These are phyloP conservation scores for Amphiprion ocellaris DNA, from an alignment of 2,113 vertebrate species.

Conservation along the genomic window DNA sequence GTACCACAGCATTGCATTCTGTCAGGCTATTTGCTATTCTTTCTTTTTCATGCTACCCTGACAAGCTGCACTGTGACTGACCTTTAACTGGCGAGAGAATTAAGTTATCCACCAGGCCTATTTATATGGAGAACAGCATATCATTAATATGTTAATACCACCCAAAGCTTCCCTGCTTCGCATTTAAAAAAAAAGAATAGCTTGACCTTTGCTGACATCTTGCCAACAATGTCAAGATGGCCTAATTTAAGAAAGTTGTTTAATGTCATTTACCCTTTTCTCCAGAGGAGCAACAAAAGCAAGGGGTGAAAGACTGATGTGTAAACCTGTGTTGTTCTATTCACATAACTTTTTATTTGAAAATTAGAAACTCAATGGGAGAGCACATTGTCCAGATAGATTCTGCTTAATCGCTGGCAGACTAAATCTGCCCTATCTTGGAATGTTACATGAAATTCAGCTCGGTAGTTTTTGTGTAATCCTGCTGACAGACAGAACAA, in stretches of 20 bases:
- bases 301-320: not conserved
- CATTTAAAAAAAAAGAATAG: constrained; percentile 65
- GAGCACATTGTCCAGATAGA: too few relatives aligned
- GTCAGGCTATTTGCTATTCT: constrained; percentile 52
- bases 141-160: constrained; percentile 81
- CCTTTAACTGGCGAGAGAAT: constrained; percentile 77
- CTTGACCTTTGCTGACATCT: constrained; percentile 68
- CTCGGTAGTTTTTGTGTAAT: too few relatives aligned
- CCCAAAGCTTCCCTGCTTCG: constrained; percentile 49
- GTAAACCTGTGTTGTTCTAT: not conserved
- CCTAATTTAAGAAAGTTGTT: constrained; percentile 57
- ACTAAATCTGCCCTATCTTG: too few relatives aligned
- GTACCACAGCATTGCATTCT: constrained; percentile 2
- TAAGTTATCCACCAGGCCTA: constrained; percentile 63
- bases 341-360: too few relatives aligned
- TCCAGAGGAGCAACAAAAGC: constrained; percentile 5
- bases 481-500: too few relatives aligned
- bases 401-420: too few relatives aligned
- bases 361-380: too few relatives aligned
- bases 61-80: constrained; percentile 67
- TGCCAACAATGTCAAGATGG: constrained; percentile 56
- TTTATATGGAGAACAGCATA: constrained; percentile 73
- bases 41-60: constrained; percentile 44
- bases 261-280: constrained; percentile 50
- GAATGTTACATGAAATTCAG: too few relatives aligned